Conservation (phyloP, 2,888 invertebrate species). For the Drosophila fungiperda region DNA sequence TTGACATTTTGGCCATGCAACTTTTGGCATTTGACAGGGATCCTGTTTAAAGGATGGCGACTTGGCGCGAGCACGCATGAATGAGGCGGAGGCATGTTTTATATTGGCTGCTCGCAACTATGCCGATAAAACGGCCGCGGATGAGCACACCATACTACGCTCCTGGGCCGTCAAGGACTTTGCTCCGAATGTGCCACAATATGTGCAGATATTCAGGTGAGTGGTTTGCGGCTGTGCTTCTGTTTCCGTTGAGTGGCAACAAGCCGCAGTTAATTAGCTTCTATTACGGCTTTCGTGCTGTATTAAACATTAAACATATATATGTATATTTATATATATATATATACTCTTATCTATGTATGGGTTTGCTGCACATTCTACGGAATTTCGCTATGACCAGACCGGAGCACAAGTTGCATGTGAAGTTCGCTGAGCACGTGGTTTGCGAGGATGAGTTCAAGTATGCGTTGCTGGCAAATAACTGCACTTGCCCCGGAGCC, state of each 20-base stretch:
- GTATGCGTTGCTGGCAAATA: slow-evolving; percentile 98
- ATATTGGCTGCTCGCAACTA: slow-evolving; percentile 98
- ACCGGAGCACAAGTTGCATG: slow-evolving; percentile 99
- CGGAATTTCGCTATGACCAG: slow-evolving; percentile 84
- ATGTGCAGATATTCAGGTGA: slow-evolving; percentile 96
- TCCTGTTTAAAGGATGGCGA: slow-evolving; percentile 98
- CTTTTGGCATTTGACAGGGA: slow-evolving; percentile 87
- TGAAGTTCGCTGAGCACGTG: slow-evolving; percentile 99
- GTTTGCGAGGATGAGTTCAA: slow-evolving; percentile 99
- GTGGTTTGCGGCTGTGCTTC: slow-evolving; percentile 7
- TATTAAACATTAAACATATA: slow-evolving; percentile 20
- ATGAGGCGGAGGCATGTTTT: slow-evolving; percentile 98
- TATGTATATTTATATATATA: slow-evolving; percentile 5
- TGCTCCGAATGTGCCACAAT: slow-evolving; percentile 97
- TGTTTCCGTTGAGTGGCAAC: slow-evolving; percentile 1
- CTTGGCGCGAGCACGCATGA: slow-evolving; percentile 97
- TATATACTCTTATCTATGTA: not conserved
- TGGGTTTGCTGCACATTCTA: slow-evolving; percentile 43
- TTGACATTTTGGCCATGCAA: slow-evolving; percentile 3
- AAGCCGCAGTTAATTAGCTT: slow-evolving; percentile 54
- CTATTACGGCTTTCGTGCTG: slow-evolving; percentile 36
- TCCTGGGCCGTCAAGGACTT: slow-evolving; percentile 99
- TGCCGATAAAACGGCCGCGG: slow-evolving; percentile 98
- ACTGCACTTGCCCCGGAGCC: slow-evolving; percentile 98
- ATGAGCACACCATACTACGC: slow-evolving; percentile 91